Evolutionary conservation across 2,888 invertebrate genomes (phyloP).

Genomic region (Dexiosoma caninum): DNA sequence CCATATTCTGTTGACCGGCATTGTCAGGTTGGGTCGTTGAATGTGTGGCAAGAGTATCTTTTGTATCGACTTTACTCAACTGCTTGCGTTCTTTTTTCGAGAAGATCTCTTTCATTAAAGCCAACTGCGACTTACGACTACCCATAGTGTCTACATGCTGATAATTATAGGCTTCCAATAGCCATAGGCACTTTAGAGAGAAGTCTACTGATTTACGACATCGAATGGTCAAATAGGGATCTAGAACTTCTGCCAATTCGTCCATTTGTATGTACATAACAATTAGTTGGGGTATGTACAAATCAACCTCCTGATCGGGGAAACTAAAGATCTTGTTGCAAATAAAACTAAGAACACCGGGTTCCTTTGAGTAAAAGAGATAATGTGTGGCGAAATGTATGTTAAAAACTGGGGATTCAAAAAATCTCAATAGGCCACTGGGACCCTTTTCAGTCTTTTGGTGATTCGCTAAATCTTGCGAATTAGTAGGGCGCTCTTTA

Average conservation of each 20-base stretch:
- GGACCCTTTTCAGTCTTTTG: slow-evolving; percentile 75
- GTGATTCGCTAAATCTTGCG: slow-evolving; percentile 58
- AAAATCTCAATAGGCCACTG: slow-evolving; percentile 82
- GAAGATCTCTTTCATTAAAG: slow-evolving; percentile 77
- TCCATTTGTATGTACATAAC: slow-evolving; percentile 99
- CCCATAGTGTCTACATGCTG: slow-evolving; percentile 73
- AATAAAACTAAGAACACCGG: slow-evolving; percentile 97
- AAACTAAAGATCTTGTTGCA: slow-evolving; percentile 99
- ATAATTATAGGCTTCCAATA: slow-evolving; percentile 90
- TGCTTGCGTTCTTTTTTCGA: slow-evolving; percentile 75
- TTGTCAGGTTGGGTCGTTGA: not conserved
- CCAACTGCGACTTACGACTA: slow-evolving; percentile 75
- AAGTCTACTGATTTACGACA: slow-evolving; percentile 97
- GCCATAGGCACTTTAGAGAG: slow-evolving; percentile 96
- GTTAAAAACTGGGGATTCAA: slow-evolving; percentile 98
- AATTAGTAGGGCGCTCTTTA: slow-evolving; percentile 69
- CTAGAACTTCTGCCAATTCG: slow-evolving; percentile 95
- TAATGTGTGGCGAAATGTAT: slow-evolving; percentile 99
- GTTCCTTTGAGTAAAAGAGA: slow-evolving; percentile 98
- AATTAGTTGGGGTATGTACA: slow-evolving; percentile 97
- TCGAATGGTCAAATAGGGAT: slow-evolving; percentile 88
- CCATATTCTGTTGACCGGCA: slow-evolving; percentile 28
- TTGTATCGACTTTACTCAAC: slow-evolving; percentile 64
- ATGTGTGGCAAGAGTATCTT: slow-evolving; percentile 10
- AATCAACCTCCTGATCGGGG: slow-evolving; percentile 93